Evolutionary conservation across 2,888 invertebrate species (phyloP).

Genomic region (Xanthostigma xanthostigma): DNA sequence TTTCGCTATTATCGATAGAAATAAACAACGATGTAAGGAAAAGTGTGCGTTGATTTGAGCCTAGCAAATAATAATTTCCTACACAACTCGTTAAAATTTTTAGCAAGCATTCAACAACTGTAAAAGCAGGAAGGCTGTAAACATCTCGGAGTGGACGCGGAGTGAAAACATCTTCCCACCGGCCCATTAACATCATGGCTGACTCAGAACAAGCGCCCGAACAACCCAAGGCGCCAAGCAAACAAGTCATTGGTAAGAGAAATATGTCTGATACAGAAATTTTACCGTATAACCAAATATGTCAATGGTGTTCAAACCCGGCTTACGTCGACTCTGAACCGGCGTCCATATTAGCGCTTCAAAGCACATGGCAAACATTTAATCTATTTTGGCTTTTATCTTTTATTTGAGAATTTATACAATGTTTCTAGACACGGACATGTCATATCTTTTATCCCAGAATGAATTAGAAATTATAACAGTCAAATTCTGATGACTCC

Average conservation of each 20-base stretch:
- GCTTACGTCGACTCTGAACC: slow-evolving; percentile 11
- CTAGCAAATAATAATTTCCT: no score
- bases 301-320: slow-evolving; percentile 6
- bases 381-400: no score
- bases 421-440: no score
- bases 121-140: slow-evolving; percentile 46
- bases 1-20: no score
- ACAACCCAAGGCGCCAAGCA: slow-evolving; percentile 58
- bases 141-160: slow-evolving; percentile 63
- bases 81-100: slow-evolving; percentile 3
- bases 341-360: slow-evolving; percentile 25
- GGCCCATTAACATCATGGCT: slow-evolving; percentile 82
- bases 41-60: no score
- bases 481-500: no score
- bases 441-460: no score
- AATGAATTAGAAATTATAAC: no score
- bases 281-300: slow-evolving; percentile 8
- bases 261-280: slow-evolving; percentile 6
- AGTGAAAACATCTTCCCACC: slow-evolving; percentile 61
- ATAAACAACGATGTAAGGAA: no score
- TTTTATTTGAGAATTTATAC: no score
- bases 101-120: slow-evolving; percentile 29
- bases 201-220: slow-evolving; percentile 82
- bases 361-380: slow-evolving; percentile 9
- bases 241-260: slow-evolving; percentile 75